A percentile compares a stretch with the other conserved stretches of the same genome.
Evolutionary conservation across 1,140 invertebrate species (phyloP).

Genomic region (Calephelis virginiensis): DNA sequence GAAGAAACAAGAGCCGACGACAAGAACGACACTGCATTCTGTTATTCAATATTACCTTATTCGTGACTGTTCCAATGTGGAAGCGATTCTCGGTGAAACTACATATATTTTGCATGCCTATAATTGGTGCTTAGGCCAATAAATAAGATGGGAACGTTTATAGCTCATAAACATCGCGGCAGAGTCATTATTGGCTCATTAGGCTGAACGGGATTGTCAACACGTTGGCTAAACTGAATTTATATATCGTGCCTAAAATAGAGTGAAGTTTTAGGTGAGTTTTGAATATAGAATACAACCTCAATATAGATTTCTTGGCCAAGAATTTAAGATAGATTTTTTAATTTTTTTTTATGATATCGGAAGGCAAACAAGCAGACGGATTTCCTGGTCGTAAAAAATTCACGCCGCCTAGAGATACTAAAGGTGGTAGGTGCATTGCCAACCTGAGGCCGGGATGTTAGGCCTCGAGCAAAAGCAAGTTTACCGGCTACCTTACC

Average conservation of each 20-base stretch:
- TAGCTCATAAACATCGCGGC: slow-evolving; percentile 37
- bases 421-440: too few relatives aligned
- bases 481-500: too few relatives aligned
- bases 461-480: too few relatives aligned
- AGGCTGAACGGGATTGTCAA: slow-evolving; percentile 27
- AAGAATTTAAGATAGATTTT: too few relatives aligned
- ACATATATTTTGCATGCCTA: slow-evolving; percentile 21
- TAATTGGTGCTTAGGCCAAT: slow-evolving; percentile 35
- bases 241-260: not conserved
- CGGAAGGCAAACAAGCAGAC: too few relatives aligned
- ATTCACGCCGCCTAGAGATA: too few relatives aligned
- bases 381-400: too few relatives aligned
- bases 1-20: too few relatives aligned
- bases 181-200: slow-evolving; percentile 15
- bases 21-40: not conserved
- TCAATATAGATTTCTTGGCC: too few relatives aligned
- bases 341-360: too few relatives aligned
- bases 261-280: not conserved
- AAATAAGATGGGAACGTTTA: slow-evolving; percentile 48
- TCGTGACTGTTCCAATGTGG: slow-evolving; percentile 26
- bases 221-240: slow-evolving; percentile 10
- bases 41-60: not conserved
- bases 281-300: too few relatives aligned
- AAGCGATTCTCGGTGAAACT: slow-evolving; percentile 29
- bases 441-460: too few relatives aligned